Conservation (phyloP, 1,140 invertebrate species). For the Neocloeon triangulifer region DNA sequence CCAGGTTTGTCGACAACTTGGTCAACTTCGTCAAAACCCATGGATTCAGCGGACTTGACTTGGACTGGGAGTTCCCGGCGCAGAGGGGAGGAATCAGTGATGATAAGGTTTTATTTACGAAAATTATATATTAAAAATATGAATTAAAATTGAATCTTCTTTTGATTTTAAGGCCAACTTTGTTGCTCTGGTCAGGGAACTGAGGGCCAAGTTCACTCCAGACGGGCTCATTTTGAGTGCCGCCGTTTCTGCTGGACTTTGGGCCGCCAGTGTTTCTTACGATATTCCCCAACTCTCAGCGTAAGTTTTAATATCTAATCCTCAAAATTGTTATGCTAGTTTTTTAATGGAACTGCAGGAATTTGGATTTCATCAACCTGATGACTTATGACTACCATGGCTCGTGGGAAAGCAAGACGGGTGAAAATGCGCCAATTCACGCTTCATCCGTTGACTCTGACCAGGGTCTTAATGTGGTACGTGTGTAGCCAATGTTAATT, state of each 20-base stretch:
- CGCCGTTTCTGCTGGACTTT: constrained; percentile 51
- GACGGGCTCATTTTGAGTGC: constrained; percentile 49
- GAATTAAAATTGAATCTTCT: too few relatives aligned
- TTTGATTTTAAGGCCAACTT: constrained; percentile 59
- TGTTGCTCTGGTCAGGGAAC: constrained; percentile 41
- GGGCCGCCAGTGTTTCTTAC: constrained; percentile 10
- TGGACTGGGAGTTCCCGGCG: constrained; percentile 61
- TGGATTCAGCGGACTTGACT: constrained; percentile 53
- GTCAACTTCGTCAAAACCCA: constrained; percentile 32
- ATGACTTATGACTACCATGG: constrained; percentile 56
- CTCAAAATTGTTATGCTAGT: too few relatives aligned
- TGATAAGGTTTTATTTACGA: too few relatives aligned
- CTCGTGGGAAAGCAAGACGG: constrained; percentile 28
- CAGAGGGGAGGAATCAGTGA: background rate
- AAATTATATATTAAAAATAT: too few relatives aligned
- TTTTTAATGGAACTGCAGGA: constrained; percentile 14
- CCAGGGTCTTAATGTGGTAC: too few relatives aligned
- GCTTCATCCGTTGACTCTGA: constrained; percentile 13
- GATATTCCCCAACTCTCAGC: constrained; percentile 9
- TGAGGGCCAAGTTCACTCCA: constrained; percentile 42
- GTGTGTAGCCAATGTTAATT: too few relatives aligned
- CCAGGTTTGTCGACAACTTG: constrained; percentile 15
- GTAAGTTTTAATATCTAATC: too few relatives aligned
- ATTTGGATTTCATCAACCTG: constrained; percentile 34
- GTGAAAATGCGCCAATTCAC: constrained; percentile 34